Conservation (phyloP, 37 sponge, comb jelly and placozoan species). For the Bolinopsis microptera region DNA sequence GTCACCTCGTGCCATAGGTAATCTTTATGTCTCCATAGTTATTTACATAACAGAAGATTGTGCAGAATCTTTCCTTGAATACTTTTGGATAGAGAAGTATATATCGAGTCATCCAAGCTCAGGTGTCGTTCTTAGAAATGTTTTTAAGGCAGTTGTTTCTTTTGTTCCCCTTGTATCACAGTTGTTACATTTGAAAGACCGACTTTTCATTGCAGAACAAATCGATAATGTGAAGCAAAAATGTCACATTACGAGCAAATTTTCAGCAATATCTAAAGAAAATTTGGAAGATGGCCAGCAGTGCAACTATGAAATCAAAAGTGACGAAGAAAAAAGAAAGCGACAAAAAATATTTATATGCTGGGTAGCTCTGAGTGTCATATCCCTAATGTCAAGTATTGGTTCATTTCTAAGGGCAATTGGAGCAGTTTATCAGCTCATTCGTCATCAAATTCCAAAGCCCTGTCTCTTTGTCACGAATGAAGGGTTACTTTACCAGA, state of each 20-base stretch:
- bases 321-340: background rate
- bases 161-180: background rate
- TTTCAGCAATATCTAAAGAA: background rate
- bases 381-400: background rate
- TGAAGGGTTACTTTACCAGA: background rate
- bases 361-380: background rate
- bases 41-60: slow-evolving; percentile 27
- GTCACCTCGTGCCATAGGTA: background rate
- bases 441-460: background rate
- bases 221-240: background rate
- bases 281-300: background rate
- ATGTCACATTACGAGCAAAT: background rate
- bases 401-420: background rate
- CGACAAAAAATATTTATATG: background rate
- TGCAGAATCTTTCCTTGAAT: background rate
- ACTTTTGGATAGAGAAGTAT: slow-evolving; percentile 16
- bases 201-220: background rate
- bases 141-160: background rate
- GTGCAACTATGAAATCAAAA: background rate
- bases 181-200: background rate
- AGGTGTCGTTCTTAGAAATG: background rate
- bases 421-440: slow-evolving; percentile 7
- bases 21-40: slow-evolving; percentile 4
- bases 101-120: background rate
- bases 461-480: background rate